These are phyloP conservation scores for Keiferia lycopersicella DNA, from an alignment of 2,888 invertebrate genomes.

Conservation along the genomic window DNA sequence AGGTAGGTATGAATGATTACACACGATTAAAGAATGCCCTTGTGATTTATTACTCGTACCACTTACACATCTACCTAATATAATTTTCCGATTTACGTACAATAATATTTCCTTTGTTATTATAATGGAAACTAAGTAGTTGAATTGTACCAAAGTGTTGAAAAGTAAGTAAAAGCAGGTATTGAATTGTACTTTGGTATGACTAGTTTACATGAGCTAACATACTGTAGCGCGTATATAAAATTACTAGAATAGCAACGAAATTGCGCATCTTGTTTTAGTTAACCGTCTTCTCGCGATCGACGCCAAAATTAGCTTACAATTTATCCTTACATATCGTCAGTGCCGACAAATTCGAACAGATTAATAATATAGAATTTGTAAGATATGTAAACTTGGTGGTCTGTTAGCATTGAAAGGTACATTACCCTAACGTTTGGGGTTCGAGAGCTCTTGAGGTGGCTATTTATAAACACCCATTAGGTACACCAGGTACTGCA, in stretches of 20 bases:
- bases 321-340: neutral
- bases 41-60: too few species aligned
- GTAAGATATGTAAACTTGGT: conserved; percentile 31
- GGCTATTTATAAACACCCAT: conserved; percentile 38
- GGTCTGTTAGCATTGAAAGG: conserved; percentile 41
- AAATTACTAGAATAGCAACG: conserved; percentile 4
- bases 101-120: too few species aligned
- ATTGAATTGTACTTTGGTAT: neutral
- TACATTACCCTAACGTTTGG: conserved; percentile 39
- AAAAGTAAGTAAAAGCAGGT: too few species aligned
- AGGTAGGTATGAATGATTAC: neutral
- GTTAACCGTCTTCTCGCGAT: neutral
- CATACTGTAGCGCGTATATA: neutral
- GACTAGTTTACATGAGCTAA: neutral
- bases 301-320: neutral
- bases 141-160: too few species aligned
- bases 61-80: too few species aligned
- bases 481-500: conserved; percentile 39
- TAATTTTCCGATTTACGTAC: too few species aligned
- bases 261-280: conserved; percentile 9
- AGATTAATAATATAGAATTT: conserved; percentile 15
- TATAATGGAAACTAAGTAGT: too few species aligned
- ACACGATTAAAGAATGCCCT: too few species aligned
- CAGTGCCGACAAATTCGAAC: neutral
- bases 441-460: conserved; percentile 37